These are phyloP conservation scores for Aphaenogaster floridana DNA, from an alignment of 1,140 invertebrate species.

Conservation along the genomic window DNA sequence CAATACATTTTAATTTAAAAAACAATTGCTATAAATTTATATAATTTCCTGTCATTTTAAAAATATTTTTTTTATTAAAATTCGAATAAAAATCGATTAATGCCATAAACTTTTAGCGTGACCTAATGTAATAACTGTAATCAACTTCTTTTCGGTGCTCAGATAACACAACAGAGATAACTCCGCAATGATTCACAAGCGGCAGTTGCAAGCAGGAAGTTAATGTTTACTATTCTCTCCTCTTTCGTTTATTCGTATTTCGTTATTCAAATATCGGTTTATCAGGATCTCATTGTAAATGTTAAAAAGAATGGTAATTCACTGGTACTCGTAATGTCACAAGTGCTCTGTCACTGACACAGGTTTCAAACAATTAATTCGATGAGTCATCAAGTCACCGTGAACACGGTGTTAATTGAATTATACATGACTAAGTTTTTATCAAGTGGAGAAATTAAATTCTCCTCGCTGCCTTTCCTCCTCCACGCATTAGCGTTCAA, in stretches of 20 bases:
- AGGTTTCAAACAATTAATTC: slow-evolving; percentile 50
- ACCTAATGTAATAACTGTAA: slow-evolving; percentile 22
- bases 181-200: slow-evolving; percentile 14
- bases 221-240: slow-evolving; percentile 5
- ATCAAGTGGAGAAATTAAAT: slow-evolving; percentile 20
- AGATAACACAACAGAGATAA: slow-evolving; percentile 42
- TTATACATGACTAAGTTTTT: slow-evolving; percentile 51
- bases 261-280: neutral
- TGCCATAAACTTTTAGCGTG: neutral
- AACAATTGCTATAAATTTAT: neutral
- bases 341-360: neutral
- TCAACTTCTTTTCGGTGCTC: neutral
- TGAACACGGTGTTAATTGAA: slow-evolving; percentile 40
- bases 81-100: neutral
- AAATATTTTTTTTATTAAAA: neutral
- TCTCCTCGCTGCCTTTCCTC: neutral
- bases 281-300: neutral
- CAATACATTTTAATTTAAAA: neutral
- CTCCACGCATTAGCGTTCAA: neutral
- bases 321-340: neutral
- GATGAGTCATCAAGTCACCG: slow-evolving; percentile 49
- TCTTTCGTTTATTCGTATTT: neutral
- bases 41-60: slow-evolving; percentile 19
- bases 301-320: neutral
- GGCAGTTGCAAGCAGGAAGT: slow-evolving; percentile 5